Conservation (phyloP, 2,888 invertebrate genomes). For the Mythimna impura region DNA sequence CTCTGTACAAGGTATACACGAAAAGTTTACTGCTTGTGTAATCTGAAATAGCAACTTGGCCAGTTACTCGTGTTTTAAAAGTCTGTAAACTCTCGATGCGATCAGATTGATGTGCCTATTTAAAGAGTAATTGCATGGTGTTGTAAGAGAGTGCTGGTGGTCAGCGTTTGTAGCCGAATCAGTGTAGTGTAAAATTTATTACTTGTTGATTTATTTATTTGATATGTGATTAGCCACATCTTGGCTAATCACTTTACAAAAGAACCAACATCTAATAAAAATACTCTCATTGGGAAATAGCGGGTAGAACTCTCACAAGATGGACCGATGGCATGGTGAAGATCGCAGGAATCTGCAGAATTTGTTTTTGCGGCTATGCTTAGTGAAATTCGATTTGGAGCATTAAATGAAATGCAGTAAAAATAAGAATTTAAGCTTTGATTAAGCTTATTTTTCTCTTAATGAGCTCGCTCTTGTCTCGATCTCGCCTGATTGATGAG, state of each 20-base stretch:
- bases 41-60: slow-evolving; percentile 6
- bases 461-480: too few species aligned
- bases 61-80: slow-evolving; percentile 13
- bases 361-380: not conserved
- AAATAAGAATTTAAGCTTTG: too few species aligned
- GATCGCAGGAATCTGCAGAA: not conserved
- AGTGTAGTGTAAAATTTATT: not conserved
- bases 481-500: too few species aligned
- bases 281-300: too few species aligned
- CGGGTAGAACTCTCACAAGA: not conserved
- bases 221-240: not conserved
- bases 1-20: slow-evolving; percentile 1
- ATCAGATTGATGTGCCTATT: not conserved
- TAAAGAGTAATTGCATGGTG: not conserved
- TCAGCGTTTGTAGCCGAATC: not conserved
- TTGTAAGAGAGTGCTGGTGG: not conserved
- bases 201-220: not conserved
- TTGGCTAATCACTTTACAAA: too few species aligned
- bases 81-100: slow-evolving; percentile 20
- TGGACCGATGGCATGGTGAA: not conserved
- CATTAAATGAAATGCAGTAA: too few species aligned
- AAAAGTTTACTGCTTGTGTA: slow-evolving; percentile 35
- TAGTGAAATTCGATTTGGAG: too few species aligned
- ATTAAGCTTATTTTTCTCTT: too few species aligned
- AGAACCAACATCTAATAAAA: not conserved